Base-by-base conservation (phyloP, 1,140 invertebrate genomes). In the Drepana arcuata region DNA sequence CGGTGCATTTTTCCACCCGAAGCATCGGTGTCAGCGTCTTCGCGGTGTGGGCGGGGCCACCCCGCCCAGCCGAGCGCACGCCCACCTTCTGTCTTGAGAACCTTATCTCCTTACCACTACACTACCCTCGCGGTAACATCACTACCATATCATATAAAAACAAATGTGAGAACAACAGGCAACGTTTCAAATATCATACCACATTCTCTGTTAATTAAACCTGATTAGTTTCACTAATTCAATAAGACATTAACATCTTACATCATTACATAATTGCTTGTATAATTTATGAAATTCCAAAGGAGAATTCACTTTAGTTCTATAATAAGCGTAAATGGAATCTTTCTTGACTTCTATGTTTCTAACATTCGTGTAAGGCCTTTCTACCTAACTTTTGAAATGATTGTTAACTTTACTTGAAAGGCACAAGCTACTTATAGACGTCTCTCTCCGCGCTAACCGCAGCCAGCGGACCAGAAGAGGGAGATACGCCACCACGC, bases 41-140 rank as follows among this genome's bases (percentile, higher is more conserved):
- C 41, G 44, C 18, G 18, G 10, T 10, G n/a, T 58, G 56, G 70
- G 74, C 71, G 71, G 64, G 39, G 47, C 39, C 62, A 69, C 45
- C 64, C 56, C 75, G 68, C 72, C 72, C 68, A 65, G 52, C 32
- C 27, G 13, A 31, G 36, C 40, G 37, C 56, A 74, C 74, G 74
- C 72, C 74, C 66, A 63, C 58, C 16, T 16, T 14, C 30, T 43
- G 48, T 70, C 68, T 72, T 68, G 31, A 46, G 25, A 48, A 11
- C 16, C 31, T 21, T 9, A 21, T 21, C 9, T 21, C 18, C 18
- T 21, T 9, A 21, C 18, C 9, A 21, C 9, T 21, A 5, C 4
- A 21, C 18, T 21, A 21, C 4, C 18, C 4, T 9, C 18, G 18
- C 4, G 18, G 9, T 21, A 21, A 21, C 18, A 21, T 21, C 18